Percentiles rank a stretch among this genome's conserved stretches.
Conservation (phyloP, 2,888 invertebrate species). For the Synergus japonicus region DNA sequence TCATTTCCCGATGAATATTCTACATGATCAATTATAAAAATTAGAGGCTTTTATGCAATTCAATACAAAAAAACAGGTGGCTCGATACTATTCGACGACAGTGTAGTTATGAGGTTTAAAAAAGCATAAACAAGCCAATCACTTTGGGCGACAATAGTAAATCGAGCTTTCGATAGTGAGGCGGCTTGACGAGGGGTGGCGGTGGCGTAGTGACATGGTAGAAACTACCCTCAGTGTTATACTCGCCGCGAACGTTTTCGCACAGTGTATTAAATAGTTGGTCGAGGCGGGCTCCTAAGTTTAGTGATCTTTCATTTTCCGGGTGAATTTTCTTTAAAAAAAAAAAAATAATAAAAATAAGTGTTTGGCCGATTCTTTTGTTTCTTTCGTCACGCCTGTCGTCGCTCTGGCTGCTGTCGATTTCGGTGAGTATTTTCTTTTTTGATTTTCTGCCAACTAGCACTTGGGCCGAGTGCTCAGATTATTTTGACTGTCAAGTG, state of each 20-base stretch:
- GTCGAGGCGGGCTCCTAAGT: conserved; percentile 25
- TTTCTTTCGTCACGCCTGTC: not conserved
- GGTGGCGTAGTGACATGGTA: conserved; percentile 60
- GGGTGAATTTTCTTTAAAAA: conserved; percentile 12
- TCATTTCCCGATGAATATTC: no score
- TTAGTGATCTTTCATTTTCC: conserved; percentile 34
- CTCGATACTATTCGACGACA: no score
- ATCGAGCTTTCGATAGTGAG: conserved; percentile 57
- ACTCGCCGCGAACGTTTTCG: conserved; percentile 65
- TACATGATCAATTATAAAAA: no score
- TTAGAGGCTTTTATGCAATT: no score
- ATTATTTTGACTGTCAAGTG: conserved; percentile 16
- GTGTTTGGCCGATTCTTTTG: not conserved
- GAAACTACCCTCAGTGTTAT: conserved; percentile 67
- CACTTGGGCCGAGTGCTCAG: conserved; percentile 6
- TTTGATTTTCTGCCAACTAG: conserved; percentile 22
- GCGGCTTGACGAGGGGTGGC: conserved; percentile 63
- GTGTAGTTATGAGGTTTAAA: conserved; percentile 39
- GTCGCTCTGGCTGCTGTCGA: not conserved
- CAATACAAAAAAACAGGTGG: no score
- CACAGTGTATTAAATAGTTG: conserved; percentile 48
- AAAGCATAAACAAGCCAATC: conserved; percentile 57
- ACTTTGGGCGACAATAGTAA: conserved; percentile 58
- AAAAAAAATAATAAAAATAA: not conserved
- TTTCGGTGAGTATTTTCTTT: conserved; percentile 21